Base-by-base conservation (phyloP, 2,888 invertebrate species). In the Meteorus colon region DNA sequence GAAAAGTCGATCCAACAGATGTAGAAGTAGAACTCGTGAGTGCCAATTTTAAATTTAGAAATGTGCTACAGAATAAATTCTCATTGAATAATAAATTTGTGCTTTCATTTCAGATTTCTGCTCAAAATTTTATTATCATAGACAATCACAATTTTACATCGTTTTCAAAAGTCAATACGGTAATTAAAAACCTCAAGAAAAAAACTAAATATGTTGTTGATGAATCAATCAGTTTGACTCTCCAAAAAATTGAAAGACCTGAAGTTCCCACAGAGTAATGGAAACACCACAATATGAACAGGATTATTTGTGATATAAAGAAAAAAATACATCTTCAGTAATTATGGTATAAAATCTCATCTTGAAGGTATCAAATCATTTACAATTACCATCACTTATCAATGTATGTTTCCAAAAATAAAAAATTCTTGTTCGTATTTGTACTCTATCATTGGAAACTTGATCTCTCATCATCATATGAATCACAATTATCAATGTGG, bases 71-170 rank as follows among this genome's bases (percentile, higher is more conserved):
- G 4, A n/a, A 5, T 48, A n/a, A 16, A 48, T 4, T 19, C 5
- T 8, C 4, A 19, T 19, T n/a, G 8, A 55, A n/a, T 48, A 3
- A n/a, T 6, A 6, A 5, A 19, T 24, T 19, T 59, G 37, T 71
- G 12, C 14, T 66, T 34, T 66, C 51, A 10, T 67, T 74, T 3
- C 37, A 73, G 72, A 19, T 19, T 51, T 51, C 63, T 5, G 63
- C 29, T 24, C 65, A 65, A 24, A 65, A 51, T 24, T 65, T 51
- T 14, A 73, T 48, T 37, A 24, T 48, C 14, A 65, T 73, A 4
- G 63, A 48, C 48, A 31, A 65, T 51, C 19, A 19, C 2, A 73
- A 73, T 63, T 65, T 73, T 29, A 34, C 65, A 19, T 73, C 72
- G 1, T 65, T 34, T 14, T 48, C 48, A 1, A 65, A 73, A 51